phyloP scores from a whole-genome alignment of 1,140 invertebrate species.

The Adelges cooleyi region DNA sequence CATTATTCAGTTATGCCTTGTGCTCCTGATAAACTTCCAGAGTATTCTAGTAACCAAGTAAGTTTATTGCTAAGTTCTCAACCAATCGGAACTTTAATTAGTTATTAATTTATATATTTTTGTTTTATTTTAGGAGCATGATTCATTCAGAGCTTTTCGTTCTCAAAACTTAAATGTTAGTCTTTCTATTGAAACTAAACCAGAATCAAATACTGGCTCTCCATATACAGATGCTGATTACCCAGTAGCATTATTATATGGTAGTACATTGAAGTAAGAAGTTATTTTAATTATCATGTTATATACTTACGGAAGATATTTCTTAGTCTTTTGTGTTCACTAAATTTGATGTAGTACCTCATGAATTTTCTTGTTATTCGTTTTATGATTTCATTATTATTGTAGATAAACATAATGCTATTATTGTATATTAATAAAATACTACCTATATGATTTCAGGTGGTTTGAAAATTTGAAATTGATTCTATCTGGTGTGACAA shows the following conservation, averaged over 20 bases:
- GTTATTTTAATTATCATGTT: too few species aligned
- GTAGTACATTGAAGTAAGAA: slow-evolving; percentile 62
- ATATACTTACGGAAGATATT: too few species aligned
- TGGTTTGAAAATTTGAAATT: slow-evolving; percentile 94
- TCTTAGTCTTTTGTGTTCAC: too few species aligned
- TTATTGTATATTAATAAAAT: too few species aligned
- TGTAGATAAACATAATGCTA: too few species aligned
- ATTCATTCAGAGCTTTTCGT: slow-evolving; percentile 81
- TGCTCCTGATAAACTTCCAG: slow-evolving; percentile 90
- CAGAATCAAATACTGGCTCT: slow-evolving; percentile 42
- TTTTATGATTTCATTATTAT: too few species aligned
- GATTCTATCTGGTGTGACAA: slow-evolving; percentile 87
- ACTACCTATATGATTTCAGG: slow-evolving; percentile 42
- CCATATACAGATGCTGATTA: slow-evolving; percentile 46
- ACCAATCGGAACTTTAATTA: too few species aligned
- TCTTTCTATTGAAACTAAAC: slow-evolving; percentile 78
- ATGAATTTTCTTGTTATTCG: too few species aligned
- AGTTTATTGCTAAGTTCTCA: too few species aligned
- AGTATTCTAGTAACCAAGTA: slow-evolving; percentile 89
- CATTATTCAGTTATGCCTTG: slow-evolving; percentile 94
- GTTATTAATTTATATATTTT: too few species aligned
- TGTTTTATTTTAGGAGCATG: slow-evolving; percentile 60
- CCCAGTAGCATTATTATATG: slow-evolving; percentile 74
- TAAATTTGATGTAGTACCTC: too few species aligned
- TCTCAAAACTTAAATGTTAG: slow-evolving; percentile 86